These are phyloP conservation scores for Enteromius anoplus DNA, from an alignment of 2,797 vertebrate genomes.

Conservation along the genomic window DNA sequence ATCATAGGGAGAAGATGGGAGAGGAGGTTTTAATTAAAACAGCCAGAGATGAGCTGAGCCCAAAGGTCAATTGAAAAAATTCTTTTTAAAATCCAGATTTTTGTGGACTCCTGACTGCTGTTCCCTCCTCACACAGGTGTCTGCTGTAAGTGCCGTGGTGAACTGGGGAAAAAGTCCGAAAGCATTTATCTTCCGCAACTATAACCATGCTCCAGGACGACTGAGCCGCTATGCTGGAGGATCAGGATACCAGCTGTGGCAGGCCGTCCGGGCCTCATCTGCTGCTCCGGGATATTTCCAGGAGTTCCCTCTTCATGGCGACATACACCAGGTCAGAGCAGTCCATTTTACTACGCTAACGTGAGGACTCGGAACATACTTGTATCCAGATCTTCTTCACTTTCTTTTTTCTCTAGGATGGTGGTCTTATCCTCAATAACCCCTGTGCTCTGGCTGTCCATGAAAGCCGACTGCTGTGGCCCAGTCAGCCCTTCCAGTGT, in stretches of 20 bases:
- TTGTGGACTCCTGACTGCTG: background rate
- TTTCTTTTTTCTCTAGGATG: constrained; percentile 67
- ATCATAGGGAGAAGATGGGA: constrained; percentile 74
- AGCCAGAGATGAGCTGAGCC: constrained; percentile 70
- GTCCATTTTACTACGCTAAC: background rate
- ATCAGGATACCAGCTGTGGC: constrained; percentile 75
- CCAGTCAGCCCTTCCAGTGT: constrained; percentile 76
- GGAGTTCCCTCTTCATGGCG: constrained; percentile 75
- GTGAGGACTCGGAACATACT: background rate
- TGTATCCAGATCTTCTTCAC: background rate
- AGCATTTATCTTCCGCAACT: constrained; percentile 79
- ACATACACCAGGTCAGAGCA: constrained; percentile 78
- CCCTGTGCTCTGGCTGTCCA: constrained; percentile 79
- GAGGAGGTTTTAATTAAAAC: constrained; percentile 74
- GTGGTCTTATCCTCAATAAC: constrained; percentile 78
- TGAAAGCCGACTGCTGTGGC: constrained; percentile 78
- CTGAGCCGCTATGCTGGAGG: constrained; percentile 75
- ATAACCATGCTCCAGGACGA: constrained; percentile 75
- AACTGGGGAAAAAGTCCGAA: constrained; percentile 79
- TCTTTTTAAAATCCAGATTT: background rate
- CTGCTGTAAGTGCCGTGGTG: constrained; percentile 79
- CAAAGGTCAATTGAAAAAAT: constrained; percentile 70
- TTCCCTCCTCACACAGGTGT: constrained; percentile 47
- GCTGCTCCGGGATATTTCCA: constrained; percentile 81
- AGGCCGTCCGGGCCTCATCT: constrained; percentile 79